phyloP scores from a whole-genome alignment of 2,888 invertebrate genomes.

The Miltochrista miniata region DNA sequence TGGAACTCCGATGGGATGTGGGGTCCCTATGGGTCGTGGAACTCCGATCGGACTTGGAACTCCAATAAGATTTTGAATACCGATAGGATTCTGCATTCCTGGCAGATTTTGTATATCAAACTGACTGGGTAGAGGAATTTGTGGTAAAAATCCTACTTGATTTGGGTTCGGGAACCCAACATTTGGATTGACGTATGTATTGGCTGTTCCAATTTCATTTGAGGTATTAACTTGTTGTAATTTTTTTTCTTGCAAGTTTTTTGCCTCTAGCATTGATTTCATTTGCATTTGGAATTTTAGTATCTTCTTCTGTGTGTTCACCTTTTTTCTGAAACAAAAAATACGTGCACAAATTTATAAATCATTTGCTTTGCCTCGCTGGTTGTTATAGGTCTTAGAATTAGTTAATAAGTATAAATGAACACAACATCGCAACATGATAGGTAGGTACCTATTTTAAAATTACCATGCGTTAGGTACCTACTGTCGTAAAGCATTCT shows the following conservation, averaged over 20 bases:
- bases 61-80: not conserved
- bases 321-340: not conserved
- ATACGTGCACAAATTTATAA: no score
- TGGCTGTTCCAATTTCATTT: not conserved
- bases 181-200: not conserved
- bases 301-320: slow-evolving; percentile 8
- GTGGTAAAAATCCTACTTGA: not conserved
- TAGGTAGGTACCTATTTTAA: no score
- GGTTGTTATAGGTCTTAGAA: no score
- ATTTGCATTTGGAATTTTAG: slow-evolving; percentile 12
- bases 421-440: no score
- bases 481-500: no score
- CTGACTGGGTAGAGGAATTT: no score
- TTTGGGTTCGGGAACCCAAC: not conserved
- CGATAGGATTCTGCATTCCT: not conserved
- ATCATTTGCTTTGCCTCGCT: no score
- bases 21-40: not conserved
- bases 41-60: not conserved
- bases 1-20: no score
- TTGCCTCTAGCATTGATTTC: slow-evolving; percentile 1
- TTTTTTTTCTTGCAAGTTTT: not conserved
- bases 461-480: no score
- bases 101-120: no score
- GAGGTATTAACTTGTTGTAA: not conserved
- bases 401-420: no score